Percentiles rank a stretch among this genome's conserved stretches.
Evolutionary conservation across 2,888 invertebrate genomes (phyloP).

Genomic region (Eilema griseolum): DNA sequence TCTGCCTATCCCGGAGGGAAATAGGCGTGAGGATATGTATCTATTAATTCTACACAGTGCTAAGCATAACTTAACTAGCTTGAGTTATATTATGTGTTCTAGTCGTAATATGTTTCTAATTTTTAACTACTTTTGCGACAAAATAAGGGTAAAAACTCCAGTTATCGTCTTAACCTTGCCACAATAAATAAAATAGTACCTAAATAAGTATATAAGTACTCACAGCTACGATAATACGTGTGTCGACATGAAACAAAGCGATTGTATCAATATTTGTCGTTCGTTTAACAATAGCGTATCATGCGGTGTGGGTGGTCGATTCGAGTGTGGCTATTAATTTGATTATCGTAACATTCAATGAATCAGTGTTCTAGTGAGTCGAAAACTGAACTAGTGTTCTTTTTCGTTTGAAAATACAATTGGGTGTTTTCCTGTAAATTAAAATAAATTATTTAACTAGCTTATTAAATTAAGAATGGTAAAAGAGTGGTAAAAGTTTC

Average conservation of each 20-base stretch:
- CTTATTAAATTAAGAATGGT: too few relatives aligned
- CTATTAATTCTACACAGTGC: too few relatives aligned
- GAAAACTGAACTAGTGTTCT: slow-evolving; percentile 15
- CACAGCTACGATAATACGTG: slow-evolving; percentile 16
- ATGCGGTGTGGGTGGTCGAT: slow-evolving; percentile 72
- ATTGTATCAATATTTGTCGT: slow-evolving; percentile 82
- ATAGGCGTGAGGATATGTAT: too few relatives aligned
- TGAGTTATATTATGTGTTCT: too few relatives aligned
- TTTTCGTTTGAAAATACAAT: background rate
- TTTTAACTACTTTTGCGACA: too few relatives aligned
- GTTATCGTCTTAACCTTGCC: too few relatives aligned
- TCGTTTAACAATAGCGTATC: slow-evolving; percentile 73
- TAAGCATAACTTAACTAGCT: too few relatives aligned
- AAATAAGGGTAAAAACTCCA: background rate
- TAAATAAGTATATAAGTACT: background rate
- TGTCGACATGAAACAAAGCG: slow-evolving; percentile 67
- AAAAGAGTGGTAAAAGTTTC: too few relatives aligned
- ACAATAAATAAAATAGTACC: slow-evolving; percentile 9
- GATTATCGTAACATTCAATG: slow-evolving; percentile 71
- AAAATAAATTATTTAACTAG: too few relatives aligned
- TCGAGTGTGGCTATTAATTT: slow-evolving; percentile 74
- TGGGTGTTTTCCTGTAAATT: too few relatives aligned
- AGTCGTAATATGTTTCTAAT: too few relatives aligned
- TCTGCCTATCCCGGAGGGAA: too few relatives aligned
- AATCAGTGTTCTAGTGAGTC: slow-evolving; percentile 63